phyloP scores from a whole-genome alignment of 2,888 invertebrate species.

The Phaedon cochleariae region DNA sequence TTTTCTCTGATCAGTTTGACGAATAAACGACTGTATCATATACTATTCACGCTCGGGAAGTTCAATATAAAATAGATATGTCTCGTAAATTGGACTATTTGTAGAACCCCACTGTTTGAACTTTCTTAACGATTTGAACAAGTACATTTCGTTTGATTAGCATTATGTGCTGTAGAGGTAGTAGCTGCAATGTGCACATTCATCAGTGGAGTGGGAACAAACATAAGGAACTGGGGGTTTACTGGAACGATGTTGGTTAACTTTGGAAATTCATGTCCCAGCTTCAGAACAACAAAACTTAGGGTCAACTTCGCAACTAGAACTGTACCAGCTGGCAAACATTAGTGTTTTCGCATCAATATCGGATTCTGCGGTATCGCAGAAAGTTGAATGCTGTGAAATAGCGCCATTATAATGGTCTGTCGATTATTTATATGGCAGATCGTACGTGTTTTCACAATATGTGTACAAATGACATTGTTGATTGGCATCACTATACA shows the following conservation, averaged over 20 bases:
- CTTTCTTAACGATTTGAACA: no score
- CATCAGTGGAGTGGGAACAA: conserved; percentile 12
- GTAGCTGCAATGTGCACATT: not conserved
- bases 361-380: conserved; percentile 21
- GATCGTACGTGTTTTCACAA: not conserved
- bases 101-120: no score
- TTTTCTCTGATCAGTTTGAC: no score
- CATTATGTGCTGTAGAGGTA: not conserved
- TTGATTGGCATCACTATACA: no score
- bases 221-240: conserved; percentile 21
- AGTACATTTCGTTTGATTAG: no score
- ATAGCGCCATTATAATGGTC: not conserved
- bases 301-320: conserved; percentile 33
- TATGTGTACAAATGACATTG: no score
- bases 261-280: conserved; percentile 30
- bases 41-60: no score
- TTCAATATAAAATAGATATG: no score
- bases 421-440: not conserved
- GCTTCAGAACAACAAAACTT: conserved; percentile 30
- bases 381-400: not conserved
- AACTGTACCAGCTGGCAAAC: conserved; percentile 31
- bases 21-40: no score
- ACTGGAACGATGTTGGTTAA: no score
- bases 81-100: no score
- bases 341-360: conserved; percentile 35